Percentiles rank a stretch among this genome's conserved stretches.
These are phyloP conservation scores for Phthorimaea operculella DNA, from an alignment of 1,140 invertebrate genomes.

Conservation along the genomic window DNA sequence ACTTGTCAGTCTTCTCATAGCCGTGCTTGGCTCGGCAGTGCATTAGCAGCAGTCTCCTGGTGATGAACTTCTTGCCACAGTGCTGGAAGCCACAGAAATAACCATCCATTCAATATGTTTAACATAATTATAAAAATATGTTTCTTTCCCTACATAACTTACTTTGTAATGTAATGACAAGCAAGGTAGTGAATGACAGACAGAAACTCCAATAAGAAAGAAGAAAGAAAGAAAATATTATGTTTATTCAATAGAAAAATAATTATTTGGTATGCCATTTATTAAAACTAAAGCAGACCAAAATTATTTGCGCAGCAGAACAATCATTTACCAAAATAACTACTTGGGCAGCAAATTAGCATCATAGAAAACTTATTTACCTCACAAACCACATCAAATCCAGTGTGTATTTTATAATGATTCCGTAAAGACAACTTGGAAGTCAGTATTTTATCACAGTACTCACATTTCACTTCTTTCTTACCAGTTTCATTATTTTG, in stretches of 20 bases:
- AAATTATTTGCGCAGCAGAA: no score
- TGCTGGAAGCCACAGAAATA: conserved; percentile 29
- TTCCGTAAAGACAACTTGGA: conserved; percentile 47
- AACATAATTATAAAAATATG: background rate
- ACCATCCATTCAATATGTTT: background rate
- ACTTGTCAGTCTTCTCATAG: conserved; percentile 58
- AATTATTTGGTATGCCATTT: no score
- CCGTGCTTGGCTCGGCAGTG: conserved; percentile 55
- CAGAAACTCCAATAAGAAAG: no score
- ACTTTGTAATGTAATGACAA: no score
- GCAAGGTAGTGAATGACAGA: no score
- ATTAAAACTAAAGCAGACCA: no score
- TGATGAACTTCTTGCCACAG: conserved; percentile 57
- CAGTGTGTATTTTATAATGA: conserved; percentile 59
- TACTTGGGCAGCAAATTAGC: no score
- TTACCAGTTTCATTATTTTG: no score
- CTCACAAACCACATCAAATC: conserved; percentile 57
- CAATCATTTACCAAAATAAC: no score
- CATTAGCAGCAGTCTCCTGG: conserved; percentile 42
- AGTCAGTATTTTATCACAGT: conserved; percentile 51
- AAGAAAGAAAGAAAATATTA: no score
- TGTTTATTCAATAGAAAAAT: no score
- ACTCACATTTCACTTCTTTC: conserved; percentile 45
- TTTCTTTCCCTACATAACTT: background rate
- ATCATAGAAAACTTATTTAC: conserved; percentile 29